Evolutionary conservation across 2,888 invertebrate genomes (phyloP), one percentile per base, ranked within the genome.

Genomic region (Mystacides longicornis): DNA sequence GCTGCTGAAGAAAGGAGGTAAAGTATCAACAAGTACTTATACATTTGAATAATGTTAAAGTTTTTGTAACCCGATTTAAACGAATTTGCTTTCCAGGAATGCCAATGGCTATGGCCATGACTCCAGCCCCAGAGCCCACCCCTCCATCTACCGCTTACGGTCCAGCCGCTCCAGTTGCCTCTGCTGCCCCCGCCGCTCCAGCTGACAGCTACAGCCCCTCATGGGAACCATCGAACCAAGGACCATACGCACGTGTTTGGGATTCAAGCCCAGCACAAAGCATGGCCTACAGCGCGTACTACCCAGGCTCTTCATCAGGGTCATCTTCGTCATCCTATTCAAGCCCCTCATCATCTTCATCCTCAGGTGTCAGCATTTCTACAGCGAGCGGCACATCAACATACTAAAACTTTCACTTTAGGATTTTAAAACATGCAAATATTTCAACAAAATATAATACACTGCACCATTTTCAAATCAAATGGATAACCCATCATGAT

Each of bases 171-270:
- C 83, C 87, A 23, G 79, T 82, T 58, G 86, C 85, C 65, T 75
- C 81, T 2, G 75, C 81, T 4, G 74, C 81, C 3, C 48, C 57
- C 31, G 74, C 78, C 23, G 70, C 78, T 19, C 83, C 87, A 23
- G 79, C 82, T 59, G 86, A 85, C 65, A 86, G 87, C 2, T 89
- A 89, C 78, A 81, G 80, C 63, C 81, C 83, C 5, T 81, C 82
- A 62, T 87, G 86, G 86, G 86, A 86, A 66, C 82, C 85, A 2
- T 73, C 80, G 62, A 83, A 79, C 65, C 81, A 84, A 50, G 88
- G 88, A 7, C 89, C 89, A 1, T 90, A 90, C 70, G 81, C 89
- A 48, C 79, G 90, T 62, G 82, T 87, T 1, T 90, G 89, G 87
- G 85, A 85, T 64, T 73, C 79, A 56, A 79, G 80, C 4, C 73